phyloP scores from a whole-genome alignment of 1,140 invertebrate genomes.

The Subanguina moxae region DNA sequence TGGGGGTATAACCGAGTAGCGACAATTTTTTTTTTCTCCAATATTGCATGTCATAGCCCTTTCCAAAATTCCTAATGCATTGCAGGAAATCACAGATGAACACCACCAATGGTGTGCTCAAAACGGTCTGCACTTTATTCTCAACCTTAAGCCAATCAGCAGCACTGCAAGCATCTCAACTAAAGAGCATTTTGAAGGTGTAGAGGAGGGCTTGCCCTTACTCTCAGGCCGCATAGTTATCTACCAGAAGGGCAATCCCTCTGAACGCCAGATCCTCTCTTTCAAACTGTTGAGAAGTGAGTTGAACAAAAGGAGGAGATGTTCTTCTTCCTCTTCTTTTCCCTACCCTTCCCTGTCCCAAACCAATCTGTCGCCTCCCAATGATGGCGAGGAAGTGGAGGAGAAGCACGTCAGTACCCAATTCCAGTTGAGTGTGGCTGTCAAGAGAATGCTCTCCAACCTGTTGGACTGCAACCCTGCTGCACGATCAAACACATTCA shows the following conservation, averaged over 20 bases:
- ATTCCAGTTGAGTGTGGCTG: constrained; percentile 44
- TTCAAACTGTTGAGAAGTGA: constrained; percentile 5
- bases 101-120: constrained; percentile 55
- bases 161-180: neutral
- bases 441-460: constrained; percentile 32
- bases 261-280: constrained; percentile 46
- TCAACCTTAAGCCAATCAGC: constrained; percentile 22
- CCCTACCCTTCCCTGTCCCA: constrained; percentile 1
- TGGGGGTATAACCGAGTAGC: too few relatives aligned
- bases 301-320: neutral
- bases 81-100: constrained; percentile 51
- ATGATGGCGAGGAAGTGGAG: neutral
- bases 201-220: neutral
- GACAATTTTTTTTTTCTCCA: too few relatives aligned
- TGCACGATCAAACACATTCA: too few relatives aligned
- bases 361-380: neutral
- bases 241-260: constrained; percentile 52
- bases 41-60: too few relatives aligned
- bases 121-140: constrained; percentile 51
- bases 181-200: neutral
- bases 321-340: neutral
- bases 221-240: constrained; percentile 37
- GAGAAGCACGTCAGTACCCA: constrained; percentile 41
- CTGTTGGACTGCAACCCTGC: constrained; percentile 41
- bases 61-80: neutral